Percentiles rank a stretch among this genome's conserved stretches.
Evolutionary conservation across 2,888 invertebrate genomes (phyloP).

Genomic region (Meteorus colon): DNA sequence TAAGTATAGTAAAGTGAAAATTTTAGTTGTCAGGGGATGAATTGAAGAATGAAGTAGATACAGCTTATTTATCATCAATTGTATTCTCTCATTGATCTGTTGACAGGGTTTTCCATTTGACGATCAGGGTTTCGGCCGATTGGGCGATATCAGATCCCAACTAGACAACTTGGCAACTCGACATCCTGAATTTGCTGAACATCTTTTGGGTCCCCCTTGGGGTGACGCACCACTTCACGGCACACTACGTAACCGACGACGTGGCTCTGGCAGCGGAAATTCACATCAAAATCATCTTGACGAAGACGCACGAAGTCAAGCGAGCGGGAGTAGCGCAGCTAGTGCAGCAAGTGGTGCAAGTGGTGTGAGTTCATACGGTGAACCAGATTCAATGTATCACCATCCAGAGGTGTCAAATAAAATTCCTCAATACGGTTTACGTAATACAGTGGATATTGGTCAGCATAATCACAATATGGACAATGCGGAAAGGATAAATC

Average conservation of each 20-base stretch:
- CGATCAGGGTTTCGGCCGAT: constrained; percentile 76
- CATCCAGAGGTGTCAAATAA: constrained; percentile 56
- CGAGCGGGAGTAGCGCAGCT: constrained; percentile 68
- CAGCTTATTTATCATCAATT: too few species aligned
- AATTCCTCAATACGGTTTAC: constrained; percentile 81
- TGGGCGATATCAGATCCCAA: constrained; percentile 73
- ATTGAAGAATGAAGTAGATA: too few species aligned
- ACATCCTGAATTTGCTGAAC: constrained; percentile 85
- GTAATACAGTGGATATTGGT: constrained; percentile 87
- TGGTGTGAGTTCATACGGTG: constrained; percentile 66
- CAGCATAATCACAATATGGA: constrained; percentile 76
- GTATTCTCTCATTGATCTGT: constrained; percentile 22
- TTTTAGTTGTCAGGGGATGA: too few species aligned
- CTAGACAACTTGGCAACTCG: constrained; percentile 83
- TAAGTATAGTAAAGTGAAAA: constrained; percentile 1
- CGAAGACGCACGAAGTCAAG: constrained; percentile 69
- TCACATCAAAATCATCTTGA: constrained; percentile 62
- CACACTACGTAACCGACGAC: constrained; percentile 59
- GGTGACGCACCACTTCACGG: constrained; percentile 65
- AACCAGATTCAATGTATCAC: constrained; percentile 52
- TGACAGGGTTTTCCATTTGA: constrained; percentile 81
- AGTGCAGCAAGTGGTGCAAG: constrained; percentile 66
- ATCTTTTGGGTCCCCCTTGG: constrained; percentile 75
- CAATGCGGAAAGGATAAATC: constrained; percentile 75
- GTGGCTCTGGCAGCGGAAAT: constrained; percentile 56